Evolutionary conservation across 1,140 invertebrate genomes (phyloP).

Genomic region (Bombus turneri): DNA sequence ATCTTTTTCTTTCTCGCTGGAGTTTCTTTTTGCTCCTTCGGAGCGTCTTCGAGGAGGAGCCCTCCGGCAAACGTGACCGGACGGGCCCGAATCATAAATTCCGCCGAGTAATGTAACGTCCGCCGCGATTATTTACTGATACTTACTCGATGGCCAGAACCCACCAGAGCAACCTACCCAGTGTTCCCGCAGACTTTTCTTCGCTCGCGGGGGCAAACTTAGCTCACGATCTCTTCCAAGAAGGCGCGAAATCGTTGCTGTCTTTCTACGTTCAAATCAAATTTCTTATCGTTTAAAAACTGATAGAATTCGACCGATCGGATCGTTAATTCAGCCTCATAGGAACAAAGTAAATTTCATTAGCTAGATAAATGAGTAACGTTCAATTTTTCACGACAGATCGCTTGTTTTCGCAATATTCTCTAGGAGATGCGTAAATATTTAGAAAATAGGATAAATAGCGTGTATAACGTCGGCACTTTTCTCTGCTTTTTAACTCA

Average conservation of each 20-base stretch:
- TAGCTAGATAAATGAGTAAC: not conserved
- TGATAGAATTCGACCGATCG: not conserved
- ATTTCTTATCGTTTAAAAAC: not conserved
- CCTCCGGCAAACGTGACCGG: slow-evolving; percentile 75
- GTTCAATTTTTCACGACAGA: not conserved
- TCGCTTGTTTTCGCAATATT: not conserved
- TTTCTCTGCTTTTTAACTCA: not conserved
- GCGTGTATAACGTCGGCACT: too few species aligned
- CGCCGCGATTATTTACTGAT: slow-evolving; percentile 81
- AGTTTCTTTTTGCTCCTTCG: slow-evolving; percentile 59
- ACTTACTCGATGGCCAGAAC: slow-evolving; percentile 74
- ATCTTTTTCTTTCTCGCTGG: slow-evolving; percentile 12
- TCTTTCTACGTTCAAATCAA: not conserved
- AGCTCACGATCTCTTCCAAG: not conserved
- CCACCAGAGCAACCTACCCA: slow-evolving; percentile 66
- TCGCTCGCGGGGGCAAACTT: slow-evolving; percentile 2
- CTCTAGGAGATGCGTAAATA: not conserved
- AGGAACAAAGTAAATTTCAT: not conserved
- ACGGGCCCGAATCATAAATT: slow-evolving; percentile 80
- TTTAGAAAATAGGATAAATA: not conserved
- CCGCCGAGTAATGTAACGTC: slow-evolving; percentile 79
- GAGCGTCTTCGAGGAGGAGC: slow-evolving; percentile 68
- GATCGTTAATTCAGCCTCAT: not conserved
- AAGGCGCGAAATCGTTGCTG: not conserved
- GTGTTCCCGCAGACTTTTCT: slow-evolving; percentile 68